Evolutionary conservation across 2,888 invertebrate genomes (phyloP), one percentile per base, ranked within the genome.

Genomic region (Eremobia ochroleuca): DNA sequence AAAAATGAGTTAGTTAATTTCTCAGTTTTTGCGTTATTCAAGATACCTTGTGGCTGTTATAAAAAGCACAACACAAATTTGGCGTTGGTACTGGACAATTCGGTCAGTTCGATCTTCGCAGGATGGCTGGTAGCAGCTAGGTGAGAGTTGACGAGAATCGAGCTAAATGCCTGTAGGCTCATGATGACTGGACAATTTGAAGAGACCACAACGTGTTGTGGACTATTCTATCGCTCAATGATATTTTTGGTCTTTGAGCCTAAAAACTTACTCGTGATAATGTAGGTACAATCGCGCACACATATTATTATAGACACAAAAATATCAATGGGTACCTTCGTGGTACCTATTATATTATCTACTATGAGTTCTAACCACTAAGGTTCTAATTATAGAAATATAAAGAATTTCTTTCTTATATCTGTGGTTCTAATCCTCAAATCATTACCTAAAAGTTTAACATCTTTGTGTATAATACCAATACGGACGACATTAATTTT

Each of bases 401-500:
- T 4, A 18, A 18, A 46, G 15, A 46, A 46, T 0, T 46, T 4
- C 46, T 18, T 46, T 46, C 18, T 46, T 18, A 4, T 4, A 46
- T 46, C 46, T 18, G 15, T 46, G 46, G 46, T 18, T 37, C 8
- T 40, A 9, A 49, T 9, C 15, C 31, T 8, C 2, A 58, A 69
- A 4, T n/a, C 4, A 66, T 34, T 18, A 21, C 21, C 31, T 31
- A 3, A 34, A 25, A 55, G 8, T 18, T 34, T 52, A 37, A 58
- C 46, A 4, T 73, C 64, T 75, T n/a, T 74, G 37, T 73, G 76
- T 21, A 18, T 31, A 58, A 69, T 74, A 82, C 85, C 82, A 76
- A 88, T 87, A 73, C 79, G 83, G 78, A 83, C 80, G 82, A 89
- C 91, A 92, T 92, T 91, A 90, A 92, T 93, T 92, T 90, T 69